These are phyloP conservation scores for Cephus rjabovi DNA, from an alignment of 2,888 invertebrate species.

Conservation along the genomic window DNA sequence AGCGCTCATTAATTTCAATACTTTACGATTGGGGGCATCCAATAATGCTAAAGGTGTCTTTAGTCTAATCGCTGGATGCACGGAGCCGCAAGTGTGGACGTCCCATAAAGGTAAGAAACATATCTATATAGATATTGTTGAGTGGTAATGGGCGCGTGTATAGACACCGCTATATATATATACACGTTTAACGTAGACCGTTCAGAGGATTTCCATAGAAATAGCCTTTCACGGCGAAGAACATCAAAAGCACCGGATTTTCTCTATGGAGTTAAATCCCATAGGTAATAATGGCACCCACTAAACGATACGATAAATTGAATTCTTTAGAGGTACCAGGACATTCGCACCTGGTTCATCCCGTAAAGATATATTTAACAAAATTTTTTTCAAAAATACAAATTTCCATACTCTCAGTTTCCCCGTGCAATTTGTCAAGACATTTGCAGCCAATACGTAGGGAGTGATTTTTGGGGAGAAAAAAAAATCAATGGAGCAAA, in stretches of 20 bases:
- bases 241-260: conserved; percentile 39
- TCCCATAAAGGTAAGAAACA: background rate
- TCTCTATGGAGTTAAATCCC: conserved; percentile 11
- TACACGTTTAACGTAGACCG: background rate
- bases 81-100: background rate
- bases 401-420: conserved; percentile 16
- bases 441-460: conserved; percentile 11
- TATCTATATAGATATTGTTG: background rate
- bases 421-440: conserved; percentile 13
- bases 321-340: background rate
- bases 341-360: background rate
- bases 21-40: background rate
- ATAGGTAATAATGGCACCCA: background rate
- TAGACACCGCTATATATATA: background rate
- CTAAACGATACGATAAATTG: conserved; percentile 1
- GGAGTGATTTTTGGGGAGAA: conserved; percentile 27
- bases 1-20: conserved; percentile 3
- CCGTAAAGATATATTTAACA: conserved; percentile 32
- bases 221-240: conserved; percentile 23
- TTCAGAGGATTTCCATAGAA: background rate
- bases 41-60: background rate
- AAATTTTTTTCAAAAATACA: conserved; percentile 10
- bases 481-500: background rate
- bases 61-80: background rate
- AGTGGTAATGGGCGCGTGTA: background rate